Conservation (phyloP, 2,888 invertebrate genomes). For the Lasioglossum leucozonium region DNA sequence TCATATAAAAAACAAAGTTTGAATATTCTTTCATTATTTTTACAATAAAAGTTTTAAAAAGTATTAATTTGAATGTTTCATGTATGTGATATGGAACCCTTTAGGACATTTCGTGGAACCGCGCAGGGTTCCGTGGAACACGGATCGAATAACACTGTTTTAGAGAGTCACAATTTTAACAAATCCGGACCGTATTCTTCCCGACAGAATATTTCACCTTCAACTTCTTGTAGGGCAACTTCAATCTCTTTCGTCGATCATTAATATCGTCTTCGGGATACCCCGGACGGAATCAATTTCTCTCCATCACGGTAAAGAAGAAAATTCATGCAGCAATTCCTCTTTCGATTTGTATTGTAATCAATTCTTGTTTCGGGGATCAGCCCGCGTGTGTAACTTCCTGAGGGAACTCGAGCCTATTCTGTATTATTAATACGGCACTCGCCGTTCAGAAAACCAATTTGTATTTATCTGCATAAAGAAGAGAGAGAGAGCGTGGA, state of each 20-base stretch:
- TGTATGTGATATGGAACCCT: no score
- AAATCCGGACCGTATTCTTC: not conserved
- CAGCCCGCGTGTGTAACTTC: not conserved
- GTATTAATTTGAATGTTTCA: no score
- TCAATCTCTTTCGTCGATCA: not conserved
- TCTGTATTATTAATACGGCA: slow-evolving; percentile 3
- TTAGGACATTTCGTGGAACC: no score
- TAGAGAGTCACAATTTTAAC: not conserved
- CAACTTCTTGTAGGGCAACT: not conserved
- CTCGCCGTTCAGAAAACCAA: not conserved
- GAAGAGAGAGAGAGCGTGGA: not conserved
- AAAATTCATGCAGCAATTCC: slow-evolving; percentile 6
- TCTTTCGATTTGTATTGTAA: slow-evolving; percentile 13
- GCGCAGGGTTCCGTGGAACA: no score
- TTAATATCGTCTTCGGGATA: not conserved
- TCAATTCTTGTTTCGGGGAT: slow-evolving; percentile 8
- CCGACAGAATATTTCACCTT: not conserved
- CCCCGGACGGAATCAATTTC: not conserved
- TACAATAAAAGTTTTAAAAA: no score
- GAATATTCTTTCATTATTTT: no score
- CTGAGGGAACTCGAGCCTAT: not conserved
- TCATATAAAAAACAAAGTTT: no score
- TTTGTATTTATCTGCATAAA: slow-evolving; percentile 13
- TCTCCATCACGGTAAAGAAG: not conserved
- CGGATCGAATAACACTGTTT: no score